Percentiles rank a stretch among this genome's conserved stretches.
Evolutionary conservation across 2,888 invertebrate genomes (phyloP).

Genomic region (Dilophus febrilis): DNA sequence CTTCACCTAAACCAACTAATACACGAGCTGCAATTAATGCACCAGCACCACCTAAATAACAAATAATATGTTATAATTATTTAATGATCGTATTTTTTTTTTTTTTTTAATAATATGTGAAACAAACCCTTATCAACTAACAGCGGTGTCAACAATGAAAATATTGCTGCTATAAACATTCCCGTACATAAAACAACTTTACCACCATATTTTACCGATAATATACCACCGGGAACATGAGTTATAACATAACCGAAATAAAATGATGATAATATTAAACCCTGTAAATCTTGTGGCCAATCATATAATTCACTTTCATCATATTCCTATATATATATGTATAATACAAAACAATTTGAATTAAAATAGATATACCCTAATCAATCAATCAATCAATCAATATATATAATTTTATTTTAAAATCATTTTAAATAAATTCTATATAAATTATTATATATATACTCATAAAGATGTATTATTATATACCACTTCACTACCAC

Average conservation of each 20-base stretch:
- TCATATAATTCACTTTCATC: slow-evolving; percentile 34
- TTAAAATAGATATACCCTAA: background rate
- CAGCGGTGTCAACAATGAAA: slow-evolving; percentile 64
- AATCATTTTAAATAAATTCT: no score
- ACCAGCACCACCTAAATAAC: slow-evolving; percentile 39
- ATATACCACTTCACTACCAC: background rate
- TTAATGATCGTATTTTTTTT: background rate
- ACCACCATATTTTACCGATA: slow-evolving; percentile 69
- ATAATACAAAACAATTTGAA: background rate
- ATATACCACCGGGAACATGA: slow-evolving; percentile 64
- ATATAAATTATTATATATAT: no score
- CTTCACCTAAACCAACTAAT: slow-evolving; percentile 70
- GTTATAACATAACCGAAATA: slow-evolving; percentile 75
- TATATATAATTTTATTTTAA: no score
- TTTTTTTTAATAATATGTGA: background rate
- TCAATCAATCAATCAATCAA: no score
- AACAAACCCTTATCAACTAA: slow-evolving; percentile 34
- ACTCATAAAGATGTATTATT: no score
- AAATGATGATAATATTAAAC: slow-evolving; percentile 62
- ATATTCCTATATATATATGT: background rate
- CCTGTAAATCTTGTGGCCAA: slow-evolving; percentile 56
- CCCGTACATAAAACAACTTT: slow-evolving; percentile 71
- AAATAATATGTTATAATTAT: slow-evolving; percentile 2
- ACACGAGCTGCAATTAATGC: slow-evolving; percentile 57
- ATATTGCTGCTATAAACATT: slow-evolving; percentile 62